phyloP scores from a whole-genome alignment of 2,888 invertebrate genomes.

The Adelphocoris suturalis region DNA sequence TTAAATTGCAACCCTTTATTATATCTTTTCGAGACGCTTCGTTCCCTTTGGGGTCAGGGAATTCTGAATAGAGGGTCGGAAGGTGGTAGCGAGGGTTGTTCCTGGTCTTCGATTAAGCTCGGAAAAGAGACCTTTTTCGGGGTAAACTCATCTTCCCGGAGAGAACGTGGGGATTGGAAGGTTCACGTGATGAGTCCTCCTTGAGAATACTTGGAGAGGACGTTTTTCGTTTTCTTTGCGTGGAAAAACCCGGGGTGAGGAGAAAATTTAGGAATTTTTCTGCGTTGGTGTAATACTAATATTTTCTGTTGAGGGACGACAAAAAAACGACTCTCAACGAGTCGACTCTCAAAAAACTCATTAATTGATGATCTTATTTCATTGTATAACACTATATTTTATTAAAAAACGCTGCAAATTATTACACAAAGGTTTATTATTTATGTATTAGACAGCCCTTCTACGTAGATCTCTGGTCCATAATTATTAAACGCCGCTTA shows the following conservation, averaged over 20 bases:
- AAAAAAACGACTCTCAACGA: too few relatives aligned
- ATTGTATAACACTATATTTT: too few relatives aligned
- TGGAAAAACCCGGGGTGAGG: not conserved
- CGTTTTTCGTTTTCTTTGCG: not conserved
- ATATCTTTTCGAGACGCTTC: not conserved
- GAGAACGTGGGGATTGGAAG: not conserved
- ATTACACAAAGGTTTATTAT: too few relatives aligned
- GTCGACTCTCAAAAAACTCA: too few relatives aligned
- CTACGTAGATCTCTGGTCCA: too few relatives aligned
- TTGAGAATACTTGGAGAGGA: not conserved
- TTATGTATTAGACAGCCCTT: too few relatives aligned
- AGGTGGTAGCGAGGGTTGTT: constrained; percentile 23
- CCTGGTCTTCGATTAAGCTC: not conserved
- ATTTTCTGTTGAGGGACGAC: too few relatives aligned
- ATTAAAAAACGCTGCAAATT: too few relatives aligned
- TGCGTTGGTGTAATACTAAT: too few relatives aligned
- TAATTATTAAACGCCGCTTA: too few relatives aligned
- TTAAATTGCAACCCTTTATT: constrained; percentile 65
- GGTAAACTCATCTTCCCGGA: not conserved
- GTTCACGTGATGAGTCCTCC: constrained; percentile 36
- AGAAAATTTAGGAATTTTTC: too few relatives aligned
- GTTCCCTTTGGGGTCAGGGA: not conserved
- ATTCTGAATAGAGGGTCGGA: not conserved
- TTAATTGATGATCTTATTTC: too few relatives aligned
- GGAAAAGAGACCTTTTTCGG: not conserved